These are phyloP conservation scores for Euplagia quadripunctaria DNA, from an alignment of 2,888 invertebrate genomes.

Conservation along the genomic window DNA sequence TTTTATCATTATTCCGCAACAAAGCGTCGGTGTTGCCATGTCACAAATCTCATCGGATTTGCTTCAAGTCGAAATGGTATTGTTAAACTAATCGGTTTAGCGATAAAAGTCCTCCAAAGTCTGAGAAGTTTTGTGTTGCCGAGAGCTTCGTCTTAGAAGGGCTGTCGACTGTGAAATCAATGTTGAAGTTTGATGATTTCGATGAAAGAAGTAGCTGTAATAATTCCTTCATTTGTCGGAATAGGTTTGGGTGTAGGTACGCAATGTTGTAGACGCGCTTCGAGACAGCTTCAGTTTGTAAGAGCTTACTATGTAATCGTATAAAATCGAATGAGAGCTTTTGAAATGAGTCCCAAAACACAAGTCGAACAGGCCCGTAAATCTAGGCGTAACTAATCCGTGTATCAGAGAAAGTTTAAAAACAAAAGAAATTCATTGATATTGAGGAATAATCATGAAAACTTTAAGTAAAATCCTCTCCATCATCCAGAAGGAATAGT, in stretches of 20 bases:
- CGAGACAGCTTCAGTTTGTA: background rate
- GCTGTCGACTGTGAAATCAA: constrained; percentile 42
- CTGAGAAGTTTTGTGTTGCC: constrained; percentile 19
- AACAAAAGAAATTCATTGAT: background rate
- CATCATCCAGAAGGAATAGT: background rate
- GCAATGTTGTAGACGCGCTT: background rate
- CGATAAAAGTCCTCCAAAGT: constrained; percentile 19
- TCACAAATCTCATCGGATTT: constrained; percentile 42
- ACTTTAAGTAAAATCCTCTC: background rate
- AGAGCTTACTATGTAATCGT: background rate
- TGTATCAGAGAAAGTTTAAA: background rate
- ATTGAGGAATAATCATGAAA: background rate
- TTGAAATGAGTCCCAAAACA: too few relatives aligned
- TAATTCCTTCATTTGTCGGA: background rate
- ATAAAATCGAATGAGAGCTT: background rate
- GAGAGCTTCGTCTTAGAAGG: constrained; percentile 18
- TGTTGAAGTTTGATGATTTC: constrained; percentile 12
- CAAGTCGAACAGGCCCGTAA: background rate
- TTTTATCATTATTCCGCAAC: constrained; percentile 29
- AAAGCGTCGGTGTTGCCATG: constrained; percentile 25
- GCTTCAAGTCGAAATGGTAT: constrained; percentile 23
- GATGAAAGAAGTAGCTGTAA: background rate
- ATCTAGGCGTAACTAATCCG: background rate
- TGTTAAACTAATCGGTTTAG: constrained; percentile 51
- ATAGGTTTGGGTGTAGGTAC: background rate